Percentiles rank a stretch among this genome's conserved stretches.
Evolutionary conservation across 2,797 vertebrate genomes (phyloP).

Genomic region (Coregonus sp.): DNA sequence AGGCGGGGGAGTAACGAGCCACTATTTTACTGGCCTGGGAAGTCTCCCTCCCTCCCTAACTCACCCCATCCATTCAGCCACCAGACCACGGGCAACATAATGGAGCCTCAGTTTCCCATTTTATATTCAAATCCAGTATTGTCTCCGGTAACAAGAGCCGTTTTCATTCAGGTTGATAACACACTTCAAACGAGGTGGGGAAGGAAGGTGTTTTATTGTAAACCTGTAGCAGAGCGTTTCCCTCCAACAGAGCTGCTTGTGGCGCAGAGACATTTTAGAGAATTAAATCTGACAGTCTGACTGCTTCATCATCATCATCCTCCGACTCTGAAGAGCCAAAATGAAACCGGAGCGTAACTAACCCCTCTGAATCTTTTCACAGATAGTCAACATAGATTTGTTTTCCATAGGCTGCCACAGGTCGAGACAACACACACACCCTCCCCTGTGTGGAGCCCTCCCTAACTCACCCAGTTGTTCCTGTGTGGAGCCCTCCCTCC

Average conservation of each 20-base stretch:
- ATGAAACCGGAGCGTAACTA: neutral
- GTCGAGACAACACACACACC: neutral
- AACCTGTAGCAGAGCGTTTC: neutral
- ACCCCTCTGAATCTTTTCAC: neutral
- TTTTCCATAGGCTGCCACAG: neutral
- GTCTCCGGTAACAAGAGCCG: neutral
- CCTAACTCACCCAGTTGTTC: slow-evolving; percentile 73
- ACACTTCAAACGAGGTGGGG: neutral
- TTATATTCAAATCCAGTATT: neutral
- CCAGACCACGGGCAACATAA: neutral
- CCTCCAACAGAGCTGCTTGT: neutral
- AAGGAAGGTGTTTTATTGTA: neutral
- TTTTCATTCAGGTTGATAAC: neutral
- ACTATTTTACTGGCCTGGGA: neutral
- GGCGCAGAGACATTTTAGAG: neutral
- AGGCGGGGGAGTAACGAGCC: neutral
- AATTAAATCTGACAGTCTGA: neutral
- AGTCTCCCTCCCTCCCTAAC: neutral
- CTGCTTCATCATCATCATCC: neutral
- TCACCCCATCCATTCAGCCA: neutral
- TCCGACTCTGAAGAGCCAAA: neutral
- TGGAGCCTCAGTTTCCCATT: neutral
- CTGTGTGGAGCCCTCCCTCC: slow-evolving; percentile 63
- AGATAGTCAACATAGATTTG: neutral
- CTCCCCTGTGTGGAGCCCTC: too few species aligned